Percentiles rank a stretch among this genome's conserved stretches.
Conservation (phyloP, 2,888 invertebrate genomes). For the Nemotelus pantherinus region DNA sequence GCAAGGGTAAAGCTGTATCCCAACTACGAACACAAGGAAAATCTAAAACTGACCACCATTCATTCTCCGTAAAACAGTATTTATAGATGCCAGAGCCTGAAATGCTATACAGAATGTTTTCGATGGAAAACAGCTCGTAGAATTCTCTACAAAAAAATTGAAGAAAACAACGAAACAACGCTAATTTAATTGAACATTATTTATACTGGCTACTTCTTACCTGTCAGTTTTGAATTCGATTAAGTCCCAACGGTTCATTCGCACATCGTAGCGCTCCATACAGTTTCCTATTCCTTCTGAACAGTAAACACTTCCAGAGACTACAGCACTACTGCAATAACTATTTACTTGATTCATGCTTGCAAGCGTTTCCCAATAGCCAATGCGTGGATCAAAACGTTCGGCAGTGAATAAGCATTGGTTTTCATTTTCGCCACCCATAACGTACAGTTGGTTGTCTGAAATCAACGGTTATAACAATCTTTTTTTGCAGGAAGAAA, state of each 20-base stretch:
- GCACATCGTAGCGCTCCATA: slow-evolving; percentile 57
- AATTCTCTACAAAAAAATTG: slow-evolving; percentile 53
- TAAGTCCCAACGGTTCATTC: slow-evolving; percentile 56
- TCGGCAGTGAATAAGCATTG: slow-evolving; percentile 56
- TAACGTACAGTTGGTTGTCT: slow-evolving; percentile 56
- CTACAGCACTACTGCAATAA: slow-evolving; percentile 56
- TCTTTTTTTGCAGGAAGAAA: not conserved
- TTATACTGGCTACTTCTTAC: not conserved
- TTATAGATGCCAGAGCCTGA: slow-evolving; percentile 55
- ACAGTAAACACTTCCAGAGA: slow-evolving; percentile 56
- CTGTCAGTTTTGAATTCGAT: slow-evolving; percentile 55
- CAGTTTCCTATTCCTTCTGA: slow-evolving; percentile 57
- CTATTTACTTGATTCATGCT: slow-evolving; percentile 56
- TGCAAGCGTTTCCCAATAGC: slow-evolving; percentile 55
- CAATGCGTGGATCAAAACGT: slow-evolving; percentile 56
- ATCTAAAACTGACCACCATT: slow-evolving; percentile 54
- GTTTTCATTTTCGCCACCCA: slow-evolving; percentile 58
- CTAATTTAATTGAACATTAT: not conserved
- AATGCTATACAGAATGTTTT: slow-evolving; percentile 56
- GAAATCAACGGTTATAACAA: slow-evolving; percentile 8
- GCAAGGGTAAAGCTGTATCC: slow-evolving; percentile 57
- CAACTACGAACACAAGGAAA: slow-evolving; percentile 55
- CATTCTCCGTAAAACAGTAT: slow-evolving; percentile 53
- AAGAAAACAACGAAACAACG: not conserved
- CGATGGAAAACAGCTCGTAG: slow-evolving; percentile 57